A percentile compares a stretch with the other conserved stretches of the same genome.
These are phyloP conservation scores for Sericinus montela DNA, from an alignment of 2,888 invertebrate genomes.

Conservation along the genomic window DNA sequence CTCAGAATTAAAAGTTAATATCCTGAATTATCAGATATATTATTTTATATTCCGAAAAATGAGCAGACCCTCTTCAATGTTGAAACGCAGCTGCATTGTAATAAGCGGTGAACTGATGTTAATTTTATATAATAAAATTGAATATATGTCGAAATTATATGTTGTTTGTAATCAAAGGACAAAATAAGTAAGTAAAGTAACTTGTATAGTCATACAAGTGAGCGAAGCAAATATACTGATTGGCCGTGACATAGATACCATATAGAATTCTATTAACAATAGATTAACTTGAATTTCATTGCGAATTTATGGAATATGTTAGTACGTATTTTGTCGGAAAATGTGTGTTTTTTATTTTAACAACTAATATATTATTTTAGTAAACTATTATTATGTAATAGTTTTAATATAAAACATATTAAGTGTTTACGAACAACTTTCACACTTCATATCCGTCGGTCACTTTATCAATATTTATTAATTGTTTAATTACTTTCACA, in stretches of 20 bases:
- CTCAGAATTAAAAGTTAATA: too few species aligned
- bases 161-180: constrained; percentile 1
- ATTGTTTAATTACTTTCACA: not conserved
- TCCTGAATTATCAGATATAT: too few species aligned
- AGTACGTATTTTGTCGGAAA: constrained; percentile 3
- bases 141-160: not conserved
- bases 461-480: too few species aligned
- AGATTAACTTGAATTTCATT: not conserved
- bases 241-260: constrained; percentile 14
- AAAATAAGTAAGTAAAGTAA: constrained; percentile 1
- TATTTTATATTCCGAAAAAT: too few species aligned
- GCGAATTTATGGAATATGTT: not conserved
- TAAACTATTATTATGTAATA: too few species aligned
- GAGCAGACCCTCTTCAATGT: too few species aligned
- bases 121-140: not conserved
- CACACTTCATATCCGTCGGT: too few species aligned
- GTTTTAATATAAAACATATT: too few species aligned
- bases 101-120: not conserved
- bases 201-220: not conserved
- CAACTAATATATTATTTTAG: too few species aligned
- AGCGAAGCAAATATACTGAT: not conserved
- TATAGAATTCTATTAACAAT: constrained; percentile 14
- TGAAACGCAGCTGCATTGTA: too few species aligned
- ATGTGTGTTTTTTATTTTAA: not conserved
- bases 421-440: not conserved